Percentiles rank a stretch among this genome's conserved stretches.
Conservation (phyloP, 2,888 invertebrate genomes). For the Meta bourneti region DNA sequence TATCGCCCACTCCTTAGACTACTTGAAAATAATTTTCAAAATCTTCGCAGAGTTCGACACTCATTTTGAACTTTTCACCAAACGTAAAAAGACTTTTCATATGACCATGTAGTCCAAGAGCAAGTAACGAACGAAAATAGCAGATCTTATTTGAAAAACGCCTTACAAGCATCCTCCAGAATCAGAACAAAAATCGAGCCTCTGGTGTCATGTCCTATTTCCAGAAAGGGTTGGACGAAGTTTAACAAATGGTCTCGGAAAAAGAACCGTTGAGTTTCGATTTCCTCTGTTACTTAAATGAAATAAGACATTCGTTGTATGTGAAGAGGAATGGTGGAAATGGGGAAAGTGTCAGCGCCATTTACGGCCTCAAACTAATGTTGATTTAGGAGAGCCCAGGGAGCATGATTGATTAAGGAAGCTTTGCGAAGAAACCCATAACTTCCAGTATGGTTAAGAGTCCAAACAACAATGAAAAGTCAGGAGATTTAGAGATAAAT, state of each 20-base stretch:
- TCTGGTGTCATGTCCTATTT: not conserved
- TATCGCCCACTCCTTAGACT: no score
- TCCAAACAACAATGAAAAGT: not conserved
- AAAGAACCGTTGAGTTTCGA: not conserved
- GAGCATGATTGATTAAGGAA: not conserved
- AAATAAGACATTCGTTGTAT: not conserved
- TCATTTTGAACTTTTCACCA: no score
- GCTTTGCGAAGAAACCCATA: not conserved
- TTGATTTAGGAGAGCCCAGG: not conserved
- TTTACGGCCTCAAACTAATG: not conserved
- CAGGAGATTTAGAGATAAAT: not conserved
- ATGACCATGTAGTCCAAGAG: no score
- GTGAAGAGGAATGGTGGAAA: not conserved
- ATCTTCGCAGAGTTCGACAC: no score
- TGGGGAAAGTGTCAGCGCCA: not conserved
- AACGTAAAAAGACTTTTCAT: no score
- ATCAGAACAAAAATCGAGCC: not conserved
- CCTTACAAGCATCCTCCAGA: no score
- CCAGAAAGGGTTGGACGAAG: not conserved
- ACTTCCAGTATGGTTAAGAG: not conserved
- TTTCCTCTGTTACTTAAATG: not conserved
- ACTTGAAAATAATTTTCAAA: no score
- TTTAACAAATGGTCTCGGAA: not conserved
- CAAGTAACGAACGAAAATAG: no score
- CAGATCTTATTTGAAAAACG: no score